phyloP scores from a whole-genome alignment of 37 sponge, comb jelly and placozoan genomes.

The Chondrilla cf. caribensis region DNA sequence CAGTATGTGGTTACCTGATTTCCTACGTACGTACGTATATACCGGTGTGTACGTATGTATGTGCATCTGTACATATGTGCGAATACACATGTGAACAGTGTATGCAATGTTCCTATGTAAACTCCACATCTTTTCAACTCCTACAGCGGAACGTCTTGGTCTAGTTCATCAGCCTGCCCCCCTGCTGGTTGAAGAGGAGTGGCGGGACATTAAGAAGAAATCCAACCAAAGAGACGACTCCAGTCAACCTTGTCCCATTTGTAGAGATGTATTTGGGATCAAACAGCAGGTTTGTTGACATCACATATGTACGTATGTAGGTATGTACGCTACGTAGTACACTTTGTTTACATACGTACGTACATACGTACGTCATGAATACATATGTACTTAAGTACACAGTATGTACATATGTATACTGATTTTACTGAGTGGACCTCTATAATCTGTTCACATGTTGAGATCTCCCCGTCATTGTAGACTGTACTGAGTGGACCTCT shows the following conservation, averaged over 20 bases:
- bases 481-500: too few species aligned
- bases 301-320: not conserved
- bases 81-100: too few species aligned
- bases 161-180: constrained; percentile 63
- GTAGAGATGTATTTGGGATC: constrained; percentile 76
- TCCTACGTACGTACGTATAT: too few species aligned
- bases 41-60: too few species aligned
- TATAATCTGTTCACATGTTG: too few species aligned
- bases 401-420: not conserved
- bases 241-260: constrained; percentile 83
- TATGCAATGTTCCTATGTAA: too few species aligned
- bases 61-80: too few species aligned
- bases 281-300: constrained; percentile 55
- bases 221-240: constrained; percentile 74
- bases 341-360: not conserved
- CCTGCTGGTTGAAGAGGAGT: constrained; percentile 62
- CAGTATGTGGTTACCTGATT: too few species aligned
- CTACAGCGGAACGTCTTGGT: constrained; percentile 77
- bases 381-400: not conserved
- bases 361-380: not conserved
- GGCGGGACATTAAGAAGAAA: constrained; percentile 59
- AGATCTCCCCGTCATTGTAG: too few species aligned
- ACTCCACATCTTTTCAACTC: too few species aligned
- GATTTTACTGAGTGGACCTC: too few species aligned
- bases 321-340: not conserved